Evolutionary conservation across 2,113 vertebrate species (phyloP), one percentile per base, ranked within the genome.

Genomic region (Tychaedon coryphoeus): DNA sequence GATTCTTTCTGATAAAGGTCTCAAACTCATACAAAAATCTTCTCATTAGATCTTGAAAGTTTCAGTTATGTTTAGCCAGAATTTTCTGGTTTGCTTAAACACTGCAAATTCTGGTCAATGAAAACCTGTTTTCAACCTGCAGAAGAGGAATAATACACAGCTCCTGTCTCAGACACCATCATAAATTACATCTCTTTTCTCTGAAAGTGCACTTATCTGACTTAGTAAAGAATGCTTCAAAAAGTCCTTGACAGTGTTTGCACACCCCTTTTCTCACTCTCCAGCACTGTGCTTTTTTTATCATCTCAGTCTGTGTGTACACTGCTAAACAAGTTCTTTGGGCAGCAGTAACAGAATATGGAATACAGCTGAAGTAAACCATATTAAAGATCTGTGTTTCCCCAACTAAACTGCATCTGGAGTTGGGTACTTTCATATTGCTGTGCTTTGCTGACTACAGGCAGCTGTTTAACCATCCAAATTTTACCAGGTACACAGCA

Each of bases 21-120:
- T 67, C 40, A 40, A 65, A 61, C 26, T 50, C 16, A 3, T 19
- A 43, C 14, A 72, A 36, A 93, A 69, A 20, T 14, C 9, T 26
- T 54, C 38, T 72, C 22, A 40, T 31, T 60, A 43, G 26, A 26
- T 33, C 58, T 66, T 48, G 47, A 29, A 77, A 56, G 26, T 19
- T 85, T 56, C 0, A 0, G 5, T 67, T 56, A 28, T 2, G 1
- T 57, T n/a, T 61, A 54, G n/a, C 25, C 48, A 42, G 45, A 66
- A 62, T 73, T 88, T 88, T 54, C 29, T 53, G 25, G 50, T 43
- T 54, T 0, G 0, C 20, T 66, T 54, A 22, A 61, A 53, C 7
- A 22, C 4, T 25, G 13, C 38, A 25, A 65, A 56, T 89, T 38
- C 48, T 66, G 29, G 5, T 31, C 23, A 6, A 5, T 54, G 72